These are phyloP conservation scores for Syngnathus acus DNA, from an alignment of 2,797 vertebrate species.

Conservation along the genomic window DNA sequence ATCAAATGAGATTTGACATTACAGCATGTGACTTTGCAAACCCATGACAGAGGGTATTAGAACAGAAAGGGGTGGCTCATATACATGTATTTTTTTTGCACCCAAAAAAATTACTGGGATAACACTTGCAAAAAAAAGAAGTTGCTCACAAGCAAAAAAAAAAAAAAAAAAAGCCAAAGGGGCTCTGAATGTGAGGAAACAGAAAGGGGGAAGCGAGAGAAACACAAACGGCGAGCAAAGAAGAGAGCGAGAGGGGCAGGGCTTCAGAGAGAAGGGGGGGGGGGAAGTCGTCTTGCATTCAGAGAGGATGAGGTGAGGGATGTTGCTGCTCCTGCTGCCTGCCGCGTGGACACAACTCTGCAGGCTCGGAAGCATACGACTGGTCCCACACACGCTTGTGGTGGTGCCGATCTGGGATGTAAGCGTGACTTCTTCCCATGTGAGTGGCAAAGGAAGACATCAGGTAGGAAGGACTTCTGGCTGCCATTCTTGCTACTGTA, in stretches of 20 bases:
- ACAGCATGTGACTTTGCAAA: not conserved
- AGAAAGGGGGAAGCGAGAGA: slow-evolving; percentile 25
- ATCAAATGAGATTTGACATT: not conserved
- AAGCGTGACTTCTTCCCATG: not conserved
- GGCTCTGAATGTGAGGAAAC: slow-evolving; percentile 1
- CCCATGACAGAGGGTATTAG: not conserved
- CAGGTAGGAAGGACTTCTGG: not conserved
- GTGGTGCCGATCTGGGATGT: not conserved
- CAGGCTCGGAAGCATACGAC: slow-evolving; percentile 14
- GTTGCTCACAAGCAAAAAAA: slow-evolving; percentile 6
- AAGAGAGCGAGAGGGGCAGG: slow-evolving; percentile 19
- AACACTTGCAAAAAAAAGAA: not conserved
- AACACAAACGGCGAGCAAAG: slow-evolving; percentile 27
- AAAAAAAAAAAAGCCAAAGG: slow-evolving; percentile 1
- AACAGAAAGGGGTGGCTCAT: not conserved
- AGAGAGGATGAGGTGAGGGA: slow-evolving; percentile 51
- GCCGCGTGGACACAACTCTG: slow-evolving; percentile 20
- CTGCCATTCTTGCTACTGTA: not conserved
- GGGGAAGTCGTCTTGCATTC: slow-evolving; percentile 65
- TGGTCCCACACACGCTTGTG: not conserved
- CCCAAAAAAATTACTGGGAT: not conserved
- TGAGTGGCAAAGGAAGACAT: not conserved
- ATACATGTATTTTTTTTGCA: not conserved
- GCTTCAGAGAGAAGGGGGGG: slow-evolving; percentile 11
- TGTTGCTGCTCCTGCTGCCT: slow-evolving; percentile 52